Evolutionary conservation across 1,140 invertebrate genomes (phyloP), one percentile per base, ranked within the genome.

Genomic region (Chironomus tepperi): DNA sequence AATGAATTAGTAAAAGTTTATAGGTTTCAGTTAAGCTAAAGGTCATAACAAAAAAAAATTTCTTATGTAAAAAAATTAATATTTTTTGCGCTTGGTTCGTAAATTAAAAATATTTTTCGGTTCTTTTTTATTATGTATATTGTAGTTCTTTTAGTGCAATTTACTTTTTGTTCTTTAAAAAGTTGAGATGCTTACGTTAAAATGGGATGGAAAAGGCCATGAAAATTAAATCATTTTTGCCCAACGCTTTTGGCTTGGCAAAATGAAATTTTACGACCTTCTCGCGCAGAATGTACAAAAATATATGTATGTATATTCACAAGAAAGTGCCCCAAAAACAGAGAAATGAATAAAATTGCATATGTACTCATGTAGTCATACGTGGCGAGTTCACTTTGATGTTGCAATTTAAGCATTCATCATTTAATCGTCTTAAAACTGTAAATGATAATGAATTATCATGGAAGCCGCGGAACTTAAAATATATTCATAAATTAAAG

Each of bases 381-480:
- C 24, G 1, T 34, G 24, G 24, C 9, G n/a, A 57, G 7, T 70
- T 15, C 65, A 70, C n/a, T 18, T 18, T 70, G n/a, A n/a, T 70
- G 65, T 19, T 70, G 65, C 65, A 70, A 21, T 70, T 70, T 70
- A 70, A 19, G 65, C 65, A 70, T 70, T 70, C 16, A 70, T 70
- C 65, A 70, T 70, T 70, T 70, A 70, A 70, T 70, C 65, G 16
- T 18, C 65, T 70, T 21, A 70, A 57, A 70, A 70, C 65, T 70
- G 65, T 70, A 70, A 70, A 70, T 21, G 65, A 70, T 70, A 70
- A 70, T 70, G 65, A 70, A 70, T 70, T 70, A 70, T 70, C 47
- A 57, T 57, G 47, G 47, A 57, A 57, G 47, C 47, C 47, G 47
- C 47, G 47, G 47, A 57, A 57, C n/a, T 57, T 57, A 57, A 57